Evolutionary conservation across 2,113 vertebrate genomes (phyloP).

Genomic region (Actenoides hombroni): DNA sequence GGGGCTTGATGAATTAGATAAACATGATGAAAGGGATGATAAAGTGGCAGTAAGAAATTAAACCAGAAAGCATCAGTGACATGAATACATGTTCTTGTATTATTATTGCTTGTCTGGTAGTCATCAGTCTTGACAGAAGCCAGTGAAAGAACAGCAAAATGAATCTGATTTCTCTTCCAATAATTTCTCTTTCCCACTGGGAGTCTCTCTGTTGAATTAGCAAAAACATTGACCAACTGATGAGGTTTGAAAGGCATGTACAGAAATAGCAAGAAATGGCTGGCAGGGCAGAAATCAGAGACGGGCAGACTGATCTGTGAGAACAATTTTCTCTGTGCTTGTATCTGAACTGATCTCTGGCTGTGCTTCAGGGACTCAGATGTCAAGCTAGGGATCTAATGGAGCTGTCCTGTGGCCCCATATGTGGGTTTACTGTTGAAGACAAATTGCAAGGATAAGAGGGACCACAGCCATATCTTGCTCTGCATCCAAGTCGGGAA

Average conservation of each 20-base stretch:
- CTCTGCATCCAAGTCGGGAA: neutral
- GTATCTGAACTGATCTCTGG: neutral
- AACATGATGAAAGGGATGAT: neutral
- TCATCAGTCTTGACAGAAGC: neutral
- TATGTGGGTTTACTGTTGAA: neutral
- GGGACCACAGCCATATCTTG: neutral
- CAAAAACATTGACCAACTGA: neutral
- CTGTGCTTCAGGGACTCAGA: neutral
- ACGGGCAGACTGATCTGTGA: accelerated
- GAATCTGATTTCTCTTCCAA: neutral
- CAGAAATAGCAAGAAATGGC: neutral
- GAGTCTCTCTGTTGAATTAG: slow-evolving; percentile 26
- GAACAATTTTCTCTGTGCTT: neutral
- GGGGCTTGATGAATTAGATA: neutral
- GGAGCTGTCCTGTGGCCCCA: neutral
- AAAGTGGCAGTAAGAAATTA: neutral
- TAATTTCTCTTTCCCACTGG: neutral
- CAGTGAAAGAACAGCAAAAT: neutral
- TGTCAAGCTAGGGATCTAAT: neutral
- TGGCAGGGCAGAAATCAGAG: neutral
- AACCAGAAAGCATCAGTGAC: neutral
- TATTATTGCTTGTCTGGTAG: neutral
- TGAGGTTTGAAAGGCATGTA: neutral
- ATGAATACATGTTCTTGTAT: neutral
- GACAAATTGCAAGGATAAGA: neutral